Base-by-base conservation (phyloP, 2,797 vertebrate species). In the Tenualosa ilisha region DNA sequence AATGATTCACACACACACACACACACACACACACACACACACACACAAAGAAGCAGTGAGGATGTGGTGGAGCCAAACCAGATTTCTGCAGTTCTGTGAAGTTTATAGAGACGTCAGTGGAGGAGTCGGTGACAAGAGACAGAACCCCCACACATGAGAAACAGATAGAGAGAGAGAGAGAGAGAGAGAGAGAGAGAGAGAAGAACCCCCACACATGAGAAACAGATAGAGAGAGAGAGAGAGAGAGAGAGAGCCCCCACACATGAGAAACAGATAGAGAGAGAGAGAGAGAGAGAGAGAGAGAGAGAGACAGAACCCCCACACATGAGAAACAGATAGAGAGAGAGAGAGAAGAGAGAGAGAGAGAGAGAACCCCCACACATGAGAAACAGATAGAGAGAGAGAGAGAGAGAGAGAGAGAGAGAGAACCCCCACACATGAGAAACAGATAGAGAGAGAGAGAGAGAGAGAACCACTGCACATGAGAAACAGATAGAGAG, bases 71-170 rank as follows among this genome's bases (percentile, higher is more conserved):
- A 82, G 63, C 26, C 24, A 65, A 65, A 31, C 24, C 61, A 65
- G 63, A 65, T 65, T 65, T 81, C 51, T 85, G 37, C 82, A 86
- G 79, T 43, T 68, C 83, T 82, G 61, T 83, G 83, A 87, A 84
- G 46, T 81, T 81, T 75, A 91, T 90, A 85, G 86, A 88, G 88
- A 86, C 87, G 86, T 90, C 83, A 89, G 85, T 63, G 54, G 22
- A 85, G 87, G 86, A 85, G 84, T 83, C 63, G 72, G 37, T 82
- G 82, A 88, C 82, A 84, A 85, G 87, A 87, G 7, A 0, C 86
- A 88, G 83, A 83, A 59, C 37, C 84, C 59, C 81, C 82, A 84
- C 82, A 81, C 68, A 61, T 86, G 84, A 81, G 87, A 81, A 85
- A 43, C 72, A 26, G 43, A 50, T 82, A 46, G 68, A 79, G 75